phyloP scores from a whole-genome alignment of 2,113 vertebrate species.

The Emberiza fucata region DNA sequence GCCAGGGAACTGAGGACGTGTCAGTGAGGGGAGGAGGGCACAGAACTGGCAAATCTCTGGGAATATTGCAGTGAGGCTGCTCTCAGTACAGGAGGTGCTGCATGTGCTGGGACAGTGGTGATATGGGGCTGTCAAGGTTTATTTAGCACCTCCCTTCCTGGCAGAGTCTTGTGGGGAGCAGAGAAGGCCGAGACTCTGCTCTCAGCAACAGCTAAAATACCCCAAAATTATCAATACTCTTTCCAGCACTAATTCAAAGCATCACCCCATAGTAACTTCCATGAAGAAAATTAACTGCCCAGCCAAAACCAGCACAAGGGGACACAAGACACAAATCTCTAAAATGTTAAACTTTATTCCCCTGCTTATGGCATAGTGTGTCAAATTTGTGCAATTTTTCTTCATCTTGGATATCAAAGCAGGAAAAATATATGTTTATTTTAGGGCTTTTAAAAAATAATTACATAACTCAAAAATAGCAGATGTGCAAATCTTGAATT shows the following conservation, averaged over 20 bases:
- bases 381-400: not conserved
- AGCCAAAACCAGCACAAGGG: not conserved
- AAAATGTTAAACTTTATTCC: not conserved
- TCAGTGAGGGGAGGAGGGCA: not conserved
- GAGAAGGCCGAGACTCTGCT: not conserved
- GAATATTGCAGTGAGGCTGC: not conserved
- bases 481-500: not conserved
- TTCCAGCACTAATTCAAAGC: not conserved
- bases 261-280: too few relatives aligned
- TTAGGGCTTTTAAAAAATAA: not conserved
- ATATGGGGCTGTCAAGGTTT: rapidly evolving
- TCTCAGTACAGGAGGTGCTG: not conserved
- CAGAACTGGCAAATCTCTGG: not conserved
- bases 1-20: not conserved
- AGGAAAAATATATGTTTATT: not conserved
- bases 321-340: not conserved
- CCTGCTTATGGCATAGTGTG: not conserved
- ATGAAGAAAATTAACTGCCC: not conserved
- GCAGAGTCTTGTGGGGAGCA: not conserved
- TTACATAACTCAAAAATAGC: not conserved
- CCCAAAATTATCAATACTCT: not conserved
- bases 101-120: not conserved
- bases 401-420: not conserved
- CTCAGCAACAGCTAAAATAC: not conserved
- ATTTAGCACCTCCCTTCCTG: not conserved